These are phyloP conservation scores for Malthinus flaveolus DNA, from an alignment of 2,888 invertebrate genomes.

Conservation along the genomic window DNA sequence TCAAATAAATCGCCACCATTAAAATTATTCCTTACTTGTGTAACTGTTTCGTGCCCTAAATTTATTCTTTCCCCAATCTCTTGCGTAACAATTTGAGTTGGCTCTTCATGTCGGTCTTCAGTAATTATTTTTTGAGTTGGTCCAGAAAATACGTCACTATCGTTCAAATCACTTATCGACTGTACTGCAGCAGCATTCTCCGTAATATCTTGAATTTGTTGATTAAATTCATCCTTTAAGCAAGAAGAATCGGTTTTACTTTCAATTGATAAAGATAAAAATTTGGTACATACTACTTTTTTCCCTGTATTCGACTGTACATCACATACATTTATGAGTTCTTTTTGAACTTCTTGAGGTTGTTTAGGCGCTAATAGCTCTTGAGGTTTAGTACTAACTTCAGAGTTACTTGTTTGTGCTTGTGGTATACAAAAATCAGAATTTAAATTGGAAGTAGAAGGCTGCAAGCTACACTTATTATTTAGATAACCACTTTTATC, in stretches of 20 bases:
- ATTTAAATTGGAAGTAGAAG: not conserved
- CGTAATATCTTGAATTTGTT: too few species aligned
- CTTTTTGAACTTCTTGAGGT: too few species aligned
- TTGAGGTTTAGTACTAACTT: too few species aligned
- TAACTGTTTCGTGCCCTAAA: not conserved
- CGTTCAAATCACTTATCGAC: not conserved
- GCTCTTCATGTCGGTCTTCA: conserved; percentile 7
- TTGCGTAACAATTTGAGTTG: conserved; percentile 13
- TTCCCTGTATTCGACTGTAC: too few species aligned
- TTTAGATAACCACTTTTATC: not conserved
- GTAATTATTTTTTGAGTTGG: conserved; percentile 30
- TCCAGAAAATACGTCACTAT: conserved; percentile 30
- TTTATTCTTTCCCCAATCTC: not conserved
- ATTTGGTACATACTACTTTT: too few species aligned
- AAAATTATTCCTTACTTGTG: not conserved
- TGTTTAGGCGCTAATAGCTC: too few species aligned
- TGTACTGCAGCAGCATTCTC: not conserved
- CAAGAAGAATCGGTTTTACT: not conserved
- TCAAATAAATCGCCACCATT: conserved; percentile 14
- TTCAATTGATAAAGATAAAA: too few species aligned
- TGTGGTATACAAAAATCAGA: not conserved
- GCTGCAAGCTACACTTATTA: not conserved
- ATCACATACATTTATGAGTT: too few species aligned
- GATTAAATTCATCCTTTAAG: not conserved
- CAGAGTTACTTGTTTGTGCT: too few species aligned